These are phyloP conservation scores for Parnassius glacialis DNA, from an alignment of 2,888 invertebrate species.

Conservation along the genomic window DNA sequence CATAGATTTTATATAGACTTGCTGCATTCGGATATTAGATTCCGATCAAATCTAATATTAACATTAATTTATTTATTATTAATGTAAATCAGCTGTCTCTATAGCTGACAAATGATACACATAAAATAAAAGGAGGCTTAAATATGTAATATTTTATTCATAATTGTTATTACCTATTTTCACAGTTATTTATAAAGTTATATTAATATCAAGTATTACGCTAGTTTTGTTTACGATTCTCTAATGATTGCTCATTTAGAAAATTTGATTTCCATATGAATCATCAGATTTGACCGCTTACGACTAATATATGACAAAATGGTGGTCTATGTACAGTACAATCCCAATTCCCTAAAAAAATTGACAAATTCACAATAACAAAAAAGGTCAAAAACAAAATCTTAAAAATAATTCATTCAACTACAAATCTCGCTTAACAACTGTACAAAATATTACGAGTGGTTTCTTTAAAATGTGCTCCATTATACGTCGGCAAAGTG, in stretches of 20 bases:
- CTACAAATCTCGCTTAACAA: conserved; percentile 77
- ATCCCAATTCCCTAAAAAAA: conserved; percentile 86
- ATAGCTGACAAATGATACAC: too few species aligned
- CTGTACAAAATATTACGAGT: conserved; percentile 79
- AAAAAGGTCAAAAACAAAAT: conserved; percentile 74
- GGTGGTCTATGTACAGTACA: conserved; percentile 83
- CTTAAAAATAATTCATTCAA: conserved; percentile 75
- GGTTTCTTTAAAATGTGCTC: conserved; percentile 75
- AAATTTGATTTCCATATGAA: conserved; percentile 79
- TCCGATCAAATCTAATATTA: too few species aligned
- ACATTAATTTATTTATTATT: too few species aligned
- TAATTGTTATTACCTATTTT: conserved; percentile 82
- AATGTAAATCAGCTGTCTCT: too few species aligned
- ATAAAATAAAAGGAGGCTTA: conserved; percentile 64
- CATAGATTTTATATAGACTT: too few species aligned
- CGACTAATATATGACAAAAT: conserved; percentile 72
- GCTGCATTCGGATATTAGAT: too few species aligned
- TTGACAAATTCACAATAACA: conserved; percentile 86
- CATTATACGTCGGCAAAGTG: conserved; percentile 62
- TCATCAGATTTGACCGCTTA: conserved; percentile 74
- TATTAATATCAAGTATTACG: conserved; percentile 81
- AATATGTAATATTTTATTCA: conserved; percentile 82
- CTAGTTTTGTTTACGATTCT: conserved; percentile 78
- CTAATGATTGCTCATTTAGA: conserved; percentile 80
- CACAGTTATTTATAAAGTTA: conserved; percentile 82